Conservation (phyloP, 2,797 vertebrate genomes). For the Paedocypris micromegethes region DNA sequence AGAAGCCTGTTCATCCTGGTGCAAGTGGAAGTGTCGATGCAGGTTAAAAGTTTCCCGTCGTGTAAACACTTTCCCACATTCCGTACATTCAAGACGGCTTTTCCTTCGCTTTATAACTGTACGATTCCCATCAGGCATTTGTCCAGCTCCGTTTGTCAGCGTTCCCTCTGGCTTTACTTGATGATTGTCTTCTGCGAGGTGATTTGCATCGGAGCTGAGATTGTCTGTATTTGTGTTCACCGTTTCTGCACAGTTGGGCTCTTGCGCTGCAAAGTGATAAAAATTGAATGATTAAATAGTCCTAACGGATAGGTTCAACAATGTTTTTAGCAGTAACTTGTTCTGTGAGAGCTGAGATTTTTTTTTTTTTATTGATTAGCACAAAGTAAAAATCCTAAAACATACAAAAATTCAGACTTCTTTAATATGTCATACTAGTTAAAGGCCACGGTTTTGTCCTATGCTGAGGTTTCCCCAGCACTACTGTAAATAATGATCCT, state of each 20-base stretch:
- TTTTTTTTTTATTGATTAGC: no score
- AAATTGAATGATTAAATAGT: neutral
- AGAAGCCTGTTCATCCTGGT: conserved; percentile 67
- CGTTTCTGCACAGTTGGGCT: neutral
- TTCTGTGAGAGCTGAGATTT: no score
- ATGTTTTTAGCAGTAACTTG: neutral
- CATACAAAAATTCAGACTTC: no score
- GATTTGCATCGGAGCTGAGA: neutral
- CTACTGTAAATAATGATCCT: no score
- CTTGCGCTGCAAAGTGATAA: conserved; percentile 21
- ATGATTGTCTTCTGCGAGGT: neutral
- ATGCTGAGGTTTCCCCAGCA: no score
- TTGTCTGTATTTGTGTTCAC: conserved; percentile 14
- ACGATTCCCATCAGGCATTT: conserved; percentile 13
- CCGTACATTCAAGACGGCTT: conserved; percentile 62
- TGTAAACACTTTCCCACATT: conserved; percentile 70
- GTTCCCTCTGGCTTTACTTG: conserved; percentile 15
- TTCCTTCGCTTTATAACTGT: conserved; percentile 51
- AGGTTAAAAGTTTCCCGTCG: conserved; percentile 73
- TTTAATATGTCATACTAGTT: no score
- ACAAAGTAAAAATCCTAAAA: no score
- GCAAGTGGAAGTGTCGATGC: conserved; percentile 73
- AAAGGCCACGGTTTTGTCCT: no score
- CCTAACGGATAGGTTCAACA: neutral
- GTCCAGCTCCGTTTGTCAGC: conserved; percentile 14